These are phyloP conservation scores for Ischnura elegans DNA, from an alignment of 2,888 invertebrate species.

Conservation along the genomic window DNA sequence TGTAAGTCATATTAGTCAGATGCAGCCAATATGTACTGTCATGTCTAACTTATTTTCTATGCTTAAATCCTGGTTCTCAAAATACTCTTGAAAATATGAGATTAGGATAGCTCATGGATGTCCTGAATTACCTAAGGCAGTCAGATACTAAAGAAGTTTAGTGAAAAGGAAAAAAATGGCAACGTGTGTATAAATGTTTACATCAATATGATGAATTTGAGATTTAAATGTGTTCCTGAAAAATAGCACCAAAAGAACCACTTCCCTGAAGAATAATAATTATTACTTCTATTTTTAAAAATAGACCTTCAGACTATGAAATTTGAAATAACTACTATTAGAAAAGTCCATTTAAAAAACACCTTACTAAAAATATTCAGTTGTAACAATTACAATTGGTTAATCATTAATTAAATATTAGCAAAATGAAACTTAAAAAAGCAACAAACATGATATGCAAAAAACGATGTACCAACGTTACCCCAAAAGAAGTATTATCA, in stretches of 20 bases:
- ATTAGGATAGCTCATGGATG: background rate
- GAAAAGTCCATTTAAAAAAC: background rate
- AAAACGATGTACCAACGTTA: background rate
- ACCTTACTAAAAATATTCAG: background rate
- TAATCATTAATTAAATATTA: background rate
- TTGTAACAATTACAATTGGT: background rate
- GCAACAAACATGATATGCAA: background rate
- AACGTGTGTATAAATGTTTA: background rate
- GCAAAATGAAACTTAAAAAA: background rate
- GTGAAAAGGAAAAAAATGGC: background rate
- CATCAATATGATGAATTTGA: background rate
- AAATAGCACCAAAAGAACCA: constrained; percentile 17
- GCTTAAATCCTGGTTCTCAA: background rate
- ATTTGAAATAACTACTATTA: background rate
- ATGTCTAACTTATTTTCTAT: background rate
- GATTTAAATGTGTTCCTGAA: background rate
- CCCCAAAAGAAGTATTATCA: background rate
- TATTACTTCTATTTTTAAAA: background rate
- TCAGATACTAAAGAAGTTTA: background rate
- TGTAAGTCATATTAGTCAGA: background rate
- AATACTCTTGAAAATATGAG: background rate
- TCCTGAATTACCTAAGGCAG: background rate
- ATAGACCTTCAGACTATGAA: background rate
- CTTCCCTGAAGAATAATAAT: background rate
- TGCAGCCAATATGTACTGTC: background rate